phyloP scores from a whole-genome alignment of 2,888 invertebrate species.

The Eulithis testata region DNA sequence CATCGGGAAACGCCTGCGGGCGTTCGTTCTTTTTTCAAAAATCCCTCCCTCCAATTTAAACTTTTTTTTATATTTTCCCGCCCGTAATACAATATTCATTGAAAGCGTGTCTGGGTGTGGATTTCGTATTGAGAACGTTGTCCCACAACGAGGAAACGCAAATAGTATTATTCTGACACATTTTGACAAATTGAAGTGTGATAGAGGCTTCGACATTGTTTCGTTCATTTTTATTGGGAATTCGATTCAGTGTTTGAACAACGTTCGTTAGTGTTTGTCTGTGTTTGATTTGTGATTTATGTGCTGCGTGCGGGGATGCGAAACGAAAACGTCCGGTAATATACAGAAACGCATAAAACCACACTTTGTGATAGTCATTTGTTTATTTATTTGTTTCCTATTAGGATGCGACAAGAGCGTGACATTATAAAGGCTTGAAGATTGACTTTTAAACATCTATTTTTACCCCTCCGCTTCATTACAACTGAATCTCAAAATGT shows the following conservation, averaged over 20 bases:
- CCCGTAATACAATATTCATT: constrained; percentile 66
- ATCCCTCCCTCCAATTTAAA: constrained; percentile 51
- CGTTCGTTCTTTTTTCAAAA: constrained; percentile 42
- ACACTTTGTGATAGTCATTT: too few species aligned
- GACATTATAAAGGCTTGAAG: too few species aligned
- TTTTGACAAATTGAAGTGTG: constrained; percentile 76
- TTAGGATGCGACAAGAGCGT: too few species aligned
- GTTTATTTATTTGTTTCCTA: too few species aligned
- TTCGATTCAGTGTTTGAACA: constrained; percentile 71
- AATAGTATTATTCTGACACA: constrained; percentile 65
- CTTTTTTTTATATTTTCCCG: constrained; percentile 52
- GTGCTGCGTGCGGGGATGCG: constrained; percentile 63
- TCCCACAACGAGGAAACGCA: constrained; percentile 50
- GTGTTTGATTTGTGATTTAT: constrained; percentile 73
- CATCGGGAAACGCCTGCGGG: constrained; percentile 46
- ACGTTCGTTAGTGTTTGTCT: constrained; percentile 78
- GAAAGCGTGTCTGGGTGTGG: constrained; percentile 59
- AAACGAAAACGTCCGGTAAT: constrained; percentile 62
- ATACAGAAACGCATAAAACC: neutral
- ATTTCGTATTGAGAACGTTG: constrained; percentile 47
- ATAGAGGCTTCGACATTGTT: constrained; percentile 66
- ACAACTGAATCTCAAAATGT: too few species aligned
- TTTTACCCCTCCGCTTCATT: too few species aligned
- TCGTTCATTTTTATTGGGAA: constrained; percentile 71
- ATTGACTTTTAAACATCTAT: too few species aligned